These are phyloP conservation scores for Exephanes ischioxanthus DNA, from an alignment of 2,888 invertebrate species.

Conservation along the genomic window DNA sequence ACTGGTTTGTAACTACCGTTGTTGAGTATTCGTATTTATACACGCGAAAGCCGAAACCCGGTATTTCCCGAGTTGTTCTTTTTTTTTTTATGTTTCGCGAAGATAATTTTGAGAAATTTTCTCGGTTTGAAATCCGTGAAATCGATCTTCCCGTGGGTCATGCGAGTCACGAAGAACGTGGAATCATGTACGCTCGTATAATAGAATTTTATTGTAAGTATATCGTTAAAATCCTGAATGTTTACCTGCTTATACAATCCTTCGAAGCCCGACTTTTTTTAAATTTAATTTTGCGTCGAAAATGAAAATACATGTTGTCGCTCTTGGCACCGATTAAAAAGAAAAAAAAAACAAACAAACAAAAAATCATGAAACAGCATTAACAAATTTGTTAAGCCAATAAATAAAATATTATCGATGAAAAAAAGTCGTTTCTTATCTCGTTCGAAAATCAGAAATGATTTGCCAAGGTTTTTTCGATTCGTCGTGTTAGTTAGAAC, in stretches of 20 bases:
- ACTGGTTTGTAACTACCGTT: constrained; percentile 53
- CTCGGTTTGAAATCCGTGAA: constrained; percentile 12
- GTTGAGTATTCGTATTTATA: constrained; percentile 66
- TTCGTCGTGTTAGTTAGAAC: not conserved
- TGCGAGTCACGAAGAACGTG: constrained; percentile 27
- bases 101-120: constrained; percentile 37
- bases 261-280: constrained; percentile 30
- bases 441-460: not conserved
- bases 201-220: constrained; percentile 52
- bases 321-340: constrained; percentile 23
- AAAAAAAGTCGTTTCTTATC: constrained; percentile 18
- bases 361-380: constrained; percentile 27
- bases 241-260: constrained; percentile 62
- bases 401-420: constrained; percentile 59
- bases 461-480: not conserved
- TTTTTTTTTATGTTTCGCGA: constrained; percentile 42
- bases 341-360: not conserved
- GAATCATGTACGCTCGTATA: constrained; percentile 42
- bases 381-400: constrained; percentile 51
- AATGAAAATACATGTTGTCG: constrained; percentile 37
- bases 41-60: constrained; percentile 41
- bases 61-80: constrained; percentile 14
- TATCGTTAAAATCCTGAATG: constrained; percentile 65
- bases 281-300: constrained; percentile 39
- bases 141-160: constrained; percentile 44